Evolutionary conservation across 2,797 vertebrate genomes (phyloP).

Genomic region (Rhynchotus rufescens): DNA sequence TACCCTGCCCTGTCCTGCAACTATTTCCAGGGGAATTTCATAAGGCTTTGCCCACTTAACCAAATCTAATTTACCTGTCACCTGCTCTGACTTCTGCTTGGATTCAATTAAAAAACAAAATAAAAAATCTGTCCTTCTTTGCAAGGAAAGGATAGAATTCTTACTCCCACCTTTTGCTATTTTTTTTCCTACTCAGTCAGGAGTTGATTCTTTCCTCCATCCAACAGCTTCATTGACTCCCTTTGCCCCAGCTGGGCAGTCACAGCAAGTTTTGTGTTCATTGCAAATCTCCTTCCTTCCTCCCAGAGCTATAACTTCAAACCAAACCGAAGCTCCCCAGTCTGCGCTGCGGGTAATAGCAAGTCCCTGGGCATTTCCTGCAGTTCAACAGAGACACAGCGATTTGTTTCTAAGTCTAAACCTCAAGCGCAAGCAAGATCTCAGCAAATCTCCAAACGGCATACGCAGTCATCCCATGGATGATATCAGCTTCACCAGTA

Average conservation of each 20-base stretch:
- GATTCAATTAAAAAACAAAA: conserved; percentile 15
- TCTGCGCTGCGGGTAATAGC: not conserved
- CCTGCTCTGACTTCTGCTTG: not conserved
- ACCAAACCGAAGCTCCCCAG: not conserved
- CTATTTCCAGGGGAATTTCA: not conserved
- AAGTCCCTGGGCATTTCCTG: not conserved
- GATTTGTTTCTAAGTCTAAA: not conserved
- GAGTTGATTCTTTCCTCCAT: not conserved
- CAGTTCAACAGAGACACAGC: not conserved
- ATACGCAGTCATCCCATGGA: not conserved
- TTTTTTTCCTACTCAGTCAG: not conserved
- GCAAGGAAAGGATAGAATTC: not conserved
- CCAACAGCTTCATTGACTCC: not conserved
- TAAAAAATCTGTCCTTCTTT: not conserved
- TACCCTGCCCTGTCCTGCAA: not conserved
- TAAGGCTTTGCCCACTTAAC: not conserved
- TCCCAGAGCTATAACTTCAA: not conserved
- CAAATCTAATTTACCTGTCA: not conserved
- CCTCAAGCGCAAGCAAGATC: not conserved
- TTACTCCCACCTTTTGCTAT: not conserved
- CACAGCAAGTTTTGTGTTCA: not conserved
- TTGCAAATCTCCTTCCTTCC: not conserved
- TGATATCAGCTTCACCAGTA: not conserved
- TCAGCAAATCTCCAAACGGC: not conserved
- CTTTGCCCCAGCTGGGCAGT: not conserved